Evolutionary conservation across 2,113 vertebrate genomes (phyloP).

Genomic region (Speoplatyrhinus poulsoni): DNA sequence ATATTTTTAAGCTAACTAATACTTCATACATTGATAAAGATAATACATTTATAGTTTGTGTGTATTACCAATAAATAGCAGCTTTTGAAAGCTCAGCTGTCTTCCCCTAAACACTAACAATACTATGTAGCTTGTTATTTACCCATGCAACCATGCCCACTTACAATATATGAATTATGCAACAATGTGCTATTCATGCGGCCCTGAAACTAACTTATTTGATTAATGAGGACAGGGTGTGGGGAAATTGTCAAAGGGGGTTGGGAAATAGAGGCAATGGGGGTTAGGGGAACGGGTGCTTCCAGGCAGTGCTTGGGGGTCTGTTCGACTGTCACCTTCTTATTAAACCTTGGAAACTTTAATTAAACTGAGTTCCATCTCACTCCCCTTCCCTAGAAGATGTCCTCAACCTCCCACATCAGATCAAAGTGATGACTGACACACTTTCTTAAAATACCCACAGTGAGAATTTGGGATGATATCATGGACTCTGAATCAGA

Average conservation of each 20-base stretch:
- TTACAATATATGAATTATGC: no score
- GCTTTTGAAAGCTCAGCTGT: neutral
- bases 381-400: neutral
- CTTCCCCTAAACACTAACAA: constrained; percentile 18
- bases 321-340: neutral
- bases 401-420: constrained; percentile 25
- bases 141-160: neutral
- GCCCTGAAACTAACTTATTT: neutral
- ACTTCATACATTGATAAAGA: no score
- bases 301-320: no score
- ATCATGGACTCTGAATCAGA: constrained; percentile 53
- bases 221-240: no score
- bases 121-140: neutral
- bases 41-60: no score
- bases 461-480: constrained; percentile 36
- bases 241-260: no score
- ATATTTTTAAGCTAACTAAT: no score
- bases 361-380: constrained; percentile 4
- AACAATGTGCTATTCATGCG: constrained; percentile 24
- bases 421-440: constrained; percentile 33
- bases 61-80: neutral
- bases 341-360: neutral
- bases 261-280: no score
- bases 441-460: constrained; percentile 62
- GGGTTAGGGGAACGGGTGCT: no score